Conservation (phyloP, 2,113 vertebrate species). For the Ophiodon elongatus region DNA sequence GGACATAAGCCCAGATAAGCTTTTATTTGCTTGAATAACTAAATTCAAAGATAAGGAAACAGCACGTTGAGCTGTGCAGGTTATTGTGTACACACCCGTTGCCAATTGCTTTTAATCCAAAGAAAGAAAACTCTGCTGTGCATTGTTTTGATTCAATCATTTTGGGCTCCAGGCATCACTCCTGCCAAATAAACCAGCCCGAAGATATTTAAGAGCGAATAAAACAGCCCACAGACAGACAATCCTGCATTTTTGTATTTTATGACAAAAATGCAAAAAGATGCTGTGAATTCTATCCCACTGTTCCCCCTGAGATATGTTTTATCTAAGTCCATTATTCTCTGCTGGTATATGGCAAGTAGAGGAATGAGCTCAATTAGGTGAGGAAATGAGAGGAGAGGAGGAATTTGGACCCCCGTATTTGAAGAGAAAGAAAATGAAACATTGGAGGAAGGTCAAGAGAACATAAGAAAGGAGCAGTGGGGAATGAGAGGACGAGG, state of each 20-base stretch:
- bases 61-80: background rate
- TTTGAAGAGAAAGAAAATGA: slow-evolving; percentile 72
- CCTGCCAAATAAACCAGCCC: slow-evolving; percentile 32
- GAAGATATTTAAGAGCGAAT: slow-evolving; percentile 46
- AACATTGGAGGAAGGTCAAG: slow-evolving; percentile 74
- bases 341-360: slow-evolving; percentile 50
- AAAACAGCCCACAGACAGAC: slow-evolving; percentile 43
- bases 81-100: background rate
- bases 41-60: background rate
- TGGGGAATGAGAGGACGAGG: slow-evolving; percentile 54
- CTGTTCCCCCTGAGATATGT: slow-evolving; percentile 15
- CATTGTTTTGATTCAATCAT: slow-evolving; percentile 44
- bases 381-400: slow-evolving; percentile 66
- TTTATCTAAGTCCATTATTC: slow-evolving; percentile 56
- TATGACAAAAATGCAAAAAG: slow-evolving; percentile 60
- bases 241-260: slow-evolving; percentile 38
- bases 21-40: background rate
- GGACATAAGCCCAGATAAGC: background rate
- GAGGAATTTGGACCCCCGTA: slow-evolving; percentile 56
- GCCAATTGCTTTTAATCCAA: slow-evolving; percentile 31
- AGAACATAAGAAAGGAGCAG: slow-evolving; percentile 71
- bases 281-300: slow-evolving; percentile 38
- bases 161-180: slow-evolving; percentile 4
- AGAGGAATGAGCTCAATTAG: slow-evolving; percentile 71
- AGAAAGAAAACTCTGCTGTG: background rate